Conservation (phyloP, 2,888 invertebrate genomes). For the Eremobia ochroleuca region DNA sequence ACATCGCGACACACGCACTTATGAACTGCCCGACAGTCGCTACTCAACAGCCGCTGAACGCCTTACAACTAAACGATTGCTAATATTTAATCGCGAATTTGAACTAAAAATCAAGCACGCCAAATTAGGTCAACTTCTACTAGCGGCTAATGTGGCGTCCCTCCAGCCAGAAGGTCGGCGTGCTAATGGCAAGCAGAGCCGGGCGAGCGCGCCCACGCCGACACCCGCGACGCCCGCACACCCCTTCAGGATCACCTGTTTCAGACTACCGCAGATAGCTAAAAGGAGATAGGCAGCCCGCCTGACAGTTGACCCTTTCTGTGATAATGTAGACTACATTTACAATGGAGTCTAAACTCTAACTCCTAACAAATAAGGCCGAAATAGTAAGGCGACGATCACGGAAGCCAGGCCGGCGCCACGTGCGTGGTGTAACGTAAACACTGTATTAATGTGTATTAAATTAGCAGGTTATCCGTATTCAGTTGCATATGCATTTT, state of each 20-base stretch:
- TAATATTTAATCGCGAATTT: constrained; percentile 24
- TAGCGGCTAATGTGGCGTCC: constrained; percentile 53
- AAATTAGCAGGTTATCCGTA: constrained; percentile 29
- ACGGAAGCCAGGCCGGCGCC: constrained; percentile 57
- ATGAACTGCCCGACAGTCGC: neutral
- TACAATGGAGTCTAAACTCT: constrained; percentile 33
- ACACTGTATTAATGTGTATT: constrained; percentile 64
- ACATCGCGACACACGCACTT: constrained; percentile 47
- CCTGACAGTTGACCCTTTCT: constrained; percentile 59
- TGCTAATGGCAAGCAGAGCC: constrained; percentile 53
- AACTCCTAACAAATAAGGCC: neutral
- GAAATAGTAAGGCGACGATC: constrained; percentile 14
- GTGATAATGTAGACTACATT: constrained; percentile 32
- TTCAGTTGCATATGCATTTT: constrained; percentile 21
- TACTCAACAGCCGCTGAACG: neutral
- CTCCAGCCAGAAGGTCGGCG: constrained; percentile 65
- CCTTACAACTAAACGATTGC: neutral
- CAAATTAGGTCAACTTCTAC: constrained; percentile 11
- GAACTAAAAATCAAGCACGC: constrained; percentile 3
- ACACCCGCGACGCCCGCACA: constrained; percentile 43
- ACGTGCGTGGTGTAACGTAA: constrained; percentile 69
- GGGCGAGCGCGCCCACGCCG: constrained; percentile 48
- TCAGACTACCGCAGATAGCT: constrained; percentile 50
- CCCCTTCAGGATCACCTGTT: constrained; percentile 69
- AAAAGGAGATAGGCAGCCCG: constrained; percentile 59